Evolutionary conservation across 2,888 invertebrate species (phyloP).

Genomic region (Bombylius discolor): DNA sequence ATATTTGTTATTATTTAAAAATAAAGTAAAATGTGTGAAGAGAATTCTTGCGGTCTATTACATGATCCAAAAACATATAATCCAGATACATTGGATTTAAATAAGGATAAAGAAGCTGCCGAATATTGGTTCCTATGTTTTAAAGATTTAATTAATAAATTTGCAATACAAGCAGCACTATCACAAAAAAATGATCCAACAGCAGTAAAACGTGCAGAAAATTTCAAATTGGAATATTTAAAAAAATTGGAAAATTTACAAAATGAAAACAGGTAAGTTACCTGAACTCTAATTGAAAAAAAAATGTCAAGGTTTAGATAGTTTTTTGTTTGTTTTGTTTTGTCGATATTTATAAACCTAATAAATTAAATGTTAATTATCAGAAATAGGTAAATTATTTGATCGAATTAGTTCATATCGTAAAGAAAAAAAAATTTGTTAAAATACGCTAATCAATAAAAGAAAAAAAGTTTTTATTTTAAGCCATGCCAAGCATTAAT

Average conservation of each 20-base stretch:
- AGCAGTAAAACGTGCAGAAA: slow-evolving; percentile 63
- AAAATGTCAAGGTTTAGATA: too few relatives aligned
- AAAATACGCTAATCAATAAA: too few relatives aligned
- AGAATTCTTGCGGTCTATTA: slow-evolving; percentile 60
- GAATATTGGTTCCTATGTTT: slow-evolving; percentile 89
- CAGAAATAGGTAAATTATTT: too few relatives aligned
- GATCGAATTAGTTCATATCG: too few relatives aligned
- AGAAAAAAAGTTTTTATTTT: too few relatives aligned
- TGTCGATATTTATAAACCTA: too few relatives aligned
- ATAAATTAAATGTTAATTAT: too few relatives aligned
- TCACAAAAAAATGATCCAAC: slow-evolving; percentile 65
- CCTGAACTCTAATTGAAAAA: neutral
- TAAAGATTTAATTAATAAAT: slow-evolving; percentile 72
- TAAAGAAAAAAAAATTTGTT: too few relatives aligned
- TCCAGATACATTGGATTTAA: slow-evolving; percentile 86
- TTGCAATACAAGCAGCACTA: slow-evolving; percentile 65
- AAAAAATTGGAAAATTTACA: slow-evolving; percentile 46
- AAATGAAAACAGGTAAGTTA: neutral
- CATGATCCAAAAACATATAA: slow-evolving; percentile 65
- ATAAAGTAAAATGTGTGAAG: slow-evolving; percentile 28
- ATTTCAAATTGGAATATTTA: slow-evolving; percentile 72
- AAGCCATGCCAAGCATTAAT: too few relatives aligned
- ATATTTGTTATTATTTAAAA: neutral
- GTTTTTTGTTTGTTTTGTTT: neutral
- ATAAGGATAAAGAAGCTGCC: slow-evolving; percentile 71